Evolutionary conservation across 2,113 vertebrate species (phyloP).

Genomic region (Eulemur rufifrons): DNA sequence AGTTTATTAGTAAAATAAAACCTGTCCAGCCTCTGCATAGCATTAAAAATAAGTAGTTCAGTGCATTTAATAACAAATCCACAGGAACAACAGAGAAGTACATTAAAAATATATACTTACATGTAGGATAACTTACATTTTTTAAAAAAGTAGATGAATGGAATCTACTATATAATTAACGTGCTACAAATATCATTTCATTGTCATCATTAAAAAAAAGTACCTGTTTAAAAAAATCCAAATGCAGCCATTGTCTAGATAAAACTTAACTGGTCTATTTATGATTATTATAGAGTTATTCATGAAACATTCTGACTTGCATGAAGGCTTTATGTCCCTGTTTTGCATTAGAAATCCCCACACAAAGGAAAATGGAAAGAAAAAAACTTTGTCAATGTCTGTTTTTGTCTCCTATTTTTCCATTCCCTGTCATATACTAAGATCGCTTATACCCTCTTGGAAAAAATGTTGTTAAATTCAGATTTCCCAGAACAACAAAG

Average conservation of each 20-base stretch:
- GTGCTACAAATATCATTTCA: not conserved
- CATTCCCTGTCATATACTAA: not conserved
- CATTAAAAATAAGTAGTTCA: not conserved
- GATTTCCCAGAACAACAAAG: not conserved
- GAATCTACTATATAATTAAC: not conserved
- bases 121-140: not conserved
- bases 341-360: conserved; percentile 33
- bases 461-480: not conserved
- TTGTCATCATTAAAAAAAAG: not conserved
- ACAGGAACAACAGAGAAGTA: not conserved
- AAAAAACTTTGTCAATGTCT: not conserved
- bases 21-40: not conserved
- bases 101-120: not conserved
- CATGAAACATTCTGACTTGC: conserved; percentile 31
- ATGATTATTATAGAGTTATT: not conserved
- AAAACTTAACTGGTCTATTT: not conserved
- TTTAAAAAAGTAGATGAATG: not conserved
- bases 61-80: not conserved
- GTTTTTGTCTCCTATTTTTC: not conserved
- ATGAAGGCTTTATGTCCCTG: not conserved
- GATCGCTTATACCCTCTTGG: not conserved
- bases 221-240: not conserved
- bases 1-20: conserved; percentile 34
- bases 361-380: conserved; percentile 37
- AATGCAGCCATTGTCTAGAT: not conserved